These are phyloP conservation scores for Parambassis ranga DNA, from an alignment of 2,797 vertebrate species.

Conservation along the genomic window DNA sequence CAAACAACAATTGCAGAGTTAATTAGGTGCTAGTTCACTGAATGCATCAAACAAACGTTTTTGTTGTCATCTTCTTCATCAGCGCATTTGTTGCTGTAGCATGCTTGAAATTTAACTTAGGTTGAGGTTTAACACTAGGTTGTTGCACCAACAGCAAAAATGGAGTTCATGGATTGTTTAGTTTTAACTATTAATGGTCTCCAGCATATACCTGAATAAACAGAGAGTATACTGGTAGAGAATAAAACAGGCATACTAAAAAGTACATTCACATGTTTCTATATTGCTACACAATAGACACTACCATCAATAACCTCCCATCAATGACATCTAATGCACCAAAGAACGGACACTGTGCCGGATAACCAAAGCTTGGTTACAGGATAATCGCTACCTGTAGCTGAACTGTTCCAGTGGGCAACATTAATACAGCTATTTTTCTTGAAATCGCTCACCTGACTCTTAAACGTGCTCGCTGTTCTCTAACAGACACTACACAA, in stretches of 20 bases:
- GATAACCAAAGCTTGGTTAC: not conserved
- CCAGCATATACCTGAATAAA: too few relatives aligned
- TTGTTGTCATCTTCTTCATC: too few relatives aligned
- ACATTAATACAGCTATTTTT: not conserved
- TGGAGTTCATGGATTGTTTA: too few relatives aligned
- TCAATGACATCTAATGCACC: not conserved
- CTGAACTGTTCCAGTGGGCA: not conserved
- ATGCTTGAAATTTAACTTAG: slow-evolving; percentile 7
- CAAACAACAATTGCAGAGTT: slow-evolving; percentile 20
- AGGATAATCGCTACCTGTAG: not conserved
- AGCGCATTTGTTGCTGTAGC: slow-evolving; percentile 6
- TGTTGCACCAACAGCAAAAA: too few relatives aligned
- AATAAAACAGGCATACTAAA: too few relatives aligned
- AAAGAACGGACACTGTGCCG: not conserved
- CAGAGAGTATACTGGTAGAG: too few relatives aligned
- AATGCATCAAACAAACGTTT: slow-evolving; percentile 7
- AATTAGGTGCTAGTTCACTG: slow-evolving; percentile 34
- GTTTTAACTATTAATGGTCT: too few relatives aligned
- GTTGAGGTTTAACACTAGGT: too few relatives aligned
- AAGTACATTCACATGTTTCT: too few relatives aligned
- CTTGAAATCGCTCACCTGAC: not conserved
- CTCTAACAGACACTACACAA: not conserved
- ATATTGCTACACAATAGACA: too few relatives aligned
- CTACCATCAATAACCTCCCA: not conserved
- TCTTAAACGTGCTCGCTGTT: not conserved